Conservation (phyloP, 35 echinoderm and acorn worm genomes). For the Lytechinus pictus region DNA sequence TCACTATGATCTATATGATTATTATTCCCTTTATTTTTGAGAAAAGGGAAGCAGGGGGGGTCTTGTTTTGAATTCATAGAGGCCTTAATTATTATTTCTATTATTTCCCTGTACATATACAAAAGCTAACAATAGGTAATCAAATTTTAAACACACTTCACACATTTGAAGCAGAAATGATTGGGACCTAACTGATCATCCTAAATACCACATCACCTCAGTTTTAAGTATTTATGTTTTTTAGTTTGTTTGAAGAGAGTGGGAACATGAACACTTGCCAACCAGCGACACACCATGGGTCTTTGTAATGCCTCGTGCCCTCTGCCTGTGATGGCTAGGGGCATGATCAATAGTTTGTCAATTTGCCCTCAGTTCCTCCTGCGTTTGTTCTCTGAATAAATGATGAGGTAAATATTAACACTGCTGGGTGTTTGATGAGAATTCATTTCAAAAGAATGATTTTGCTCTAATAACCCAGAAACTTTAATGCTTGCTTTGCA, state of each 20-base stretch:
- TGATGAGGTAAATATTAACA: constrained; percentile 34
- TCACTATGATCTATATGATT: too few relatives aligned
- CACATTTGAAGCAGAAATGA: not conserved
- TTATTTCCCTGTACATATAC: too few relatives aligned
- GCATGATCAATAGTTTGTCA: not conserved
- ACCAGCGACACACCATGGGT: not conserved
- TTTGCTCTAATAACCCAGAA: constrained; percentile 5
- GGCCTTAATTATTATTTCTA: too few relatives aligned
- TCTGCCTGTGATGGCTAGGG: not conserved
- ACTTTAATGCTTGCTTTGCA: not conserved
- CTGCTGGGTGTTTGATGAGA: not conserved
- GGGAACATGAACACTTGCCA: not conserved
- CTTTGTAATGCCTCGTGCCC: not conserved
- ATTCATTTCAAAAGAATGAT: not conserved
- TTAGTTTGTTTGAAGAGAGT: not conserved
- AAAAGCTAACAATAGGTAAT: too few relatives aligned
- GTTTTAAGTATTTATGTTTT: not conserved
- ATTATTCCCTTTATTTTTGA: too few relatives aligned
- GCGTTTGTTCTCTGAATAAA: constrained; percentile 29
- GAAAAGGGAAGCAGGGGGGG: too few relatives aligned
- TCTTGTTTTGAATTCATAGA: not conserved
- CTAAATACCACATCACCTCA: not conserved
- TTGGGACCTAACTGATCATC: not conserved
- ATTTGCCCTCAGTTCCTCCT: not conserved
- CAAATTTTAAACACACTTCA: not conserved